Evolutionary conservation across 1,140 invertebrate species (phyloP), one percentile per base, ranked within the genome.

Genomic region (Drosophila rhopaloa): DNA sequence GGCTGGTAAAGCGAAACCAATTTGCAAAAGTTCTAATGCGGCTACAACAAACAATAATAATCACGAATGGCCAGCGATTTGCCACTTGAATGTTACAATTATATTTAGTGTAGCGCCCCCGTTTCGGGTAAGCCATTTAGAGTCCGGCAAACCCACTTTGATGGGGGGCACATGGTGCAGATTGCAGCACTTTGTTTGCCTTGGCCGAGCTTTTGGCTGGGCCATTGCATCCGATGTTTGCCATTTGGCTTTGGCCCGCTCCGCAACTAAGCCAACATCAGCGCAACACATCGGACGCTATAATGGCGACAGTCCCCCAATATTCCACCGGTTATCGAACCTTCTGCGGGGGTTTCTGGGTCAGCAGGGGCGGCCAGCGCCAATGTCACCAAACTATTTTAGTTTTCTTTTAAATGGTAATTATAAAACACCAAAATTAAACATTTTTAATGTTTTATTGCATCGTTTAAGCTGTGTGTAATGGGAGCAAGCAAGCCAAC

Each of bases 71-170:
- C 55, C 76, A 61, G 82, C 71, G 75, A 83, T 83, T 84, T 72
- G 76, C 81, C 65, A 67, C 67, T 81, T 74, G 67, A 84, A 84
- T 61, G 71, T 74, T 65, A 55, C 81, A 84, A 84, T 85, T 81
- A 82, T 82, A 82, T 82, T 83, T 56, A 63, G 80, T 60, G 61
- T 24, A 41, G 43, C 11, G 67, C 65, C 40, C 51, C 58, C 51
- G 50, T 41, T 58, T 32, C 43, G 51, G 37, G 14, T 70, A 70
- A 71, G 44, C 67, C 67, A 37, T 71, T 71, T 37, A n/a, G 46
- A 50, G 19, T 19, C 6, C 43, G 29, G 16, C 27, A 11, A 37
- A 32, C 29, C 29, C 29, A 32, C 29, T 32, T 32, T 32, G 29
- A 7, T 43, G 14, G 11, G 14, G 41, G 56, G 2, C 24, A 6